These are phyloP conservation scores for Orchesella flavescens DNA, from an alignment of 2,888 invertebrate genomes.

Conservation along the genomic window DNA sequence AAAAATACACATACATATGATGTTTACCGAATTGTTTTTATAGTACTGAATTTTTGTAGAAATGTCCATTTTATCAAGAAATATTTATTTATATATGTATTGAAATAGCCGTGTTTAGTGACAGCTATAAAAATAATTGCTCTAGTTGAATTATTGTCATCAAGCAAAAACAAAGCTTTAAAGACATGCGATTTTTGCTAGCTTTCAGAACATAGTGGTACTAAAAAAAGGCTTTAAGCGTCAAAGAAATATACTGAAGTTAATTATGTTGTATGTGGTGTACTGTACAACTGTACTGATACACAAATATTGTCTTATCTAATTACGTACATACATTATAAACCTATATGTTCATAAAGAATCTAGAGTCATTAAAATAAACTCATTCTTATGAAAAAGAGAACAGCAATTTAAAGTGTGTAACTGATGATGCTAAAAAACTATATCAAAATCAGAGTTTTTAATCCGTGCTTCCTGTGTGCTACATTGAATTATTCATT, in stretches of 20 bases:
- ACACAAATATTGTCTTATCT: too few relatives aligned
- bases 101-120: neutral
- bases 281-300: too few relatives aligned
- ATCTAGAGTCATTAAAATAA: neutral
- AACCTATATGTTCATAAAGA: neutral
- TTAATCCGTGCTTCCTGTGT: conserved; percentile 37
- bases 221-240: neutral
- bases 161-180: conserved; percentile 33
- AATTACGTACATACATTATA: too few relatives aligned
- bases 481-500: conserved; percentile 1
- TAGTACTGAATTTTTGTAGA: conserved; percentile 25
- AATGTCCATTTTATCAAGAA: conserved; percentile 1
- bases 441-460: conserved; percentile 12
- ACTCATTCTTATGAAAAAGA: neutral
- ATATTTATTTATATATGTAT: conserved; percentile 5
- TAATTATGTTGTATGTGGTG: too few relatives aligned
- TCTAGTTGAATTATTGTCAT: neutral
- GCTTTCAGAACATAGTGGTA: neutral
- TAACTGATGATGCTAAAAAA: neutral
- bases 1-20: neutral
- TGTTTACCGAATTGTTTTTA: conserved; percentile 34
- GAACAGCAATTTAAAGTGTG: neutral
- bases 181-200: conserved; percentile 25
- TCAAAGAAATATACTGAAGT: neutral
- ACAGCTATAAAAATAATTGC: neutral